phyloP scores from a whole-genome alignment of 2,113 vertebrate species.

The Crotalus viridis region DNA sequence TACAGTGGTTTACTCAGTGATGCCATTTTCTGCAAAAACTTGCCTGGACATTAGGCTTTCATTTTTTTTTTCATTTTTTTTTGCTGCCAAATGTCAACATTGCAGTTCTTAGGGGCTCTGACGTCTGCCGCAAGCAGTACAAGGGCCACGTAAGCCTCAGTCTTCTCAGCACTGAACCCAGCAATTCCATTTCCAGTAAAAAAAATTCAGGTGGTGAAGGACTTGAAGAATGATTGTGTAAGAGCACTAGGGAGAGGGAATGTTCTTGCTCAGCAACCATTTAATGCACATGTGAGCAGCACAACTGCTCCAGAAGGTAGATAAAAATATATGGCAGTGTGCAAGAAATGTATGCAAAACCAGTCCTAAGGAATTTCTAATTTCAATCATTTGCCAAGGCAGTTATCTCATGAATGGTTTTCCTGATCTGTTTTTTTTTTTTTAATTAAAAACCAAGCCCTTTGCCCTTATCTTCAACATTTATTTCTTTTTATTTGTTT shows the following conservation, averaged over 20 bases:
- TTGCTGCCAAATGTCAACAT: background rate
- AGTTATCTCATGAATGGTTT: constrained; percentile 56
- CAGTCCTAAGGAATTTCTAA: constrained; percentile 50
- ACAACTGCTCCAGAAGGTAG: background rate
- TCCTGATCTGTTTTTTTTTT: constrained; percentile 41
- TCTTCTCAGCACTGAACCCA: background rate
- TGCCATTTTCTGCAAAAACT: background rate
- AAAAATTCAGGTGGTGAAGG: background rate
- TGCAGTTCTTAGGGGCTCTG: background rate
- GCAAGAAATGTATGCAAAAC: constrained; percentile 53
- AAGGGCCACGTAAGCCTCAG: background rate
- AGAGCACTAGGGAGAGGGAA: background rate
- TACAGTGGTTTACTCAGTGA: background rate
- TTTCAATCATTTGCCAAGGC: constrained; percentile 67
- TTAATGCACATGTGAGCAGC: background rate
- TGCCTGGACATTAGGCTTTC: background rate
- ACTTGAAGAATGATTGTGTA: background rate
- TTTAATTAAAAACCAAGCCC: background rate
- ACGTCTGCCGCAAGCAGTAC: background rate
- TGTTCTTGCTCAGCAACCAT: background rate
- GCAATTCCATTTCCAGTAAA: background rate
- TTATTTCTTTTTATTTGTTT: no score
- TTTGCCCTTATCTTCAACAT: background rate
- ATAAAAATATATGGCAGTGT: constrained; percentile 61
- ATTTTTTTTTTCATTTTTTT: background rate